These are phyloP conservation scores for Tricholauxania praeusta DNA, from an alignment of 2,888 invertebrate species.

Conservation along the genomic window DNA sequence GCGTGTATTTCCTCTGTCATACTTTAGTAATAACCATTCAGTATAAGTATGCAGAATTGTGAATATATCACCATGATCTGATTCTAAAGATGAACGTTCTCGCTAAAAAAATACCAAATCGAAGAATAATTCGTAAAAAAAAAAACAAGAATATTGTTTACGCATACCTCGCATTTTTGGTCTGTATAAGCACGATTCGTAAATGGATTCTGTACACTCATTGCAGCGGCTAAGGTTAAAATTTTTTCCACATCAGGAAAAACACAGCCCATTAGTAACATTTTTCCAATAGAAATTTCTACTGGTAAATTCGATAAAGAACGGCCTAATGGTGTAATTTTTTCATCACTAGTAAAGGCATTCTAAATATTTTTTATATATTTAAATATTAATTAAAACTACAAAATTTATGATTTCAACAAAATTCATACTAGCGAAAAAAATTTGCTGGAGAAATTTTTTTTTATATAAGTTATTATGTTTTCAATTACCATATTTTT, in stretches of 20 bases:
- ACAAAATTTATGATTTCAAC: neutral
- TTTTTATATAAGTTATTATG: no score
- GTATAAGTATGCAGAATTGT: conserved; percentile 88
- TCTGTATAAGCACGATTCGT: conserved; percentile 91
- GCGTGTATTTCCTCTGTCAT: conserved; percentile 69
- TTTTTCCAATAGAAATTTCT: conserved; percentile 95
- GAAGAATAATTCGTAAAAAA: neutral
- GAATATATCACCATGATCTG: conserved; percentile 96
- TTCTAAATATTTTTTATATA: conserved; percentile 69
- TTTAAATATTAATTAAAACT: neutral
- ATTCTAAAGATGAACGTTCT: conserved; percentile 83
- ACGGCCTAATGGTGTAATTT: conserved; percentile 86
- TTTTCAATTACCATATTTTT: no score
- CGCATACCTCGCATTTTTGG: conserved; percentile 80
- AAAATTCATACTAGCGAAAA: no score
- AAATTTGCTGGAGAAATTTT: no score
- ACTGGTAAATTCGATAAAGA: conserved; percentile 92
- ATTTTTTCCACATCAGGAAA: conserved; percentile 91
- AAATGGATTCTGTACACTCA: conserved; percentile 94
- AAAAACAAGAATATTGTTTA: neutral
- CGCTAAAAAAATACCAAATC: conserved; percentile 68
- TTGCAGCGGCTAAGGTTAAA: conserved; percentile 87
- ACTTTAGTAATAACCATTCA: conserved; percentile 88
- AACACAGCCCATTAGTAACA: conserved; percentile 91
- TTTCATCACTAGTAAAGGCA: conserved; percentile 83